phyloP scores from a whole-genome alignment of 2,888 invertebrate species.

The Trichacis sp. region DNA sequence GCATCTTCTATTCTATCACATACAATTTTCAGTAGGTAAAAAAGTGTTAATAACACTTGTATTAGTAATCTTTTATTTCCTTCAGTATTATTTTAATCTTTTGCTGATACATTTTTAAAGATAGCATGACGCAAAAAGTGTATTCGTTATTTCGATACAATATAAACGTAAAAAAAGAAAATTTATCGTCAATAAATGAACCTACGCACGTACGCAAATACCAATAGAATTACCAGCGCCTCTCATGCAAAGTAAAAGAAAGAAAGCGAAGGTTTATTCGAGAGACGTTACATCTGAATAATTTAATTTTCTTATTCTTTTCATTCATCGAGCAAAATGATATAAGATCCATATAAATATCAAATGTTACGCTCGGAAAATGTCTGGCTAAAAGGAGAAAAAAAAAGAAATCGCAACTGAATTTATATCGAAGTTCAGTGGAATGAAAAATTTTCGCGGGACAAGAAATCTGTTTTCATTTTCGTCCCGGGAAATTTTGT shows the following conservation, averaged over 20 bases:
- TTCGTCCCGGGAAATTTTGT: no score
- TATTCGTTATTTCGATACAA: no score
- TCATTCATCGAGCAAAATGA: neutral
- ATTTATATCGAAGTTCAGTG: no score
- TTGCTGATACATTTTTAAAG: no score
- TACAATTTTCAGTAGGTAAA: no score
- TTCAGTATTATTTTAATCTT: no score
- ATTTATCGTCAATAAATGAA: neutral
- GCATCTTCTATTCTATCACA: no score
- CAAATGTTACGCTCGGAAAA: neutral
- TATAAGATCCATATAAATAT: neutral
- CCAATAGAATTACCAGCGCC: neutral
- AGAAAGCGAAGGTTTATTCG: neutral
- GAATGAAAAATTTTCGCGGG: no score
- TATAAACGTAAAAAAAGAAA: neutral
- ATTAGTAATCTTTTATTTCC: no score
- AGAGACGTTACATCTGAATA: neutral
- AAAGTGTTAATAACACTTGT: no score
- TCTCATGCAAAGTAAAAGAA: neutral
- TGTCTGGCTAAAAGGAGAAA: neutral
- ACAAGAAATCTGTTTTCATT: no score
- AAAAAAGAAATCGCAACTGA: neutral
- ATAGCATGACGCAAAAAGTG: no score
- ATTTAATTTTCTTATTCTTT: neutral
- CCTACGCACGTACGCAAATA: conserved; percentile 1